Base-by-base conservation (phyloP, 64 coral and sea anemone species). In the Astreopora myriophthalma region DNA sequence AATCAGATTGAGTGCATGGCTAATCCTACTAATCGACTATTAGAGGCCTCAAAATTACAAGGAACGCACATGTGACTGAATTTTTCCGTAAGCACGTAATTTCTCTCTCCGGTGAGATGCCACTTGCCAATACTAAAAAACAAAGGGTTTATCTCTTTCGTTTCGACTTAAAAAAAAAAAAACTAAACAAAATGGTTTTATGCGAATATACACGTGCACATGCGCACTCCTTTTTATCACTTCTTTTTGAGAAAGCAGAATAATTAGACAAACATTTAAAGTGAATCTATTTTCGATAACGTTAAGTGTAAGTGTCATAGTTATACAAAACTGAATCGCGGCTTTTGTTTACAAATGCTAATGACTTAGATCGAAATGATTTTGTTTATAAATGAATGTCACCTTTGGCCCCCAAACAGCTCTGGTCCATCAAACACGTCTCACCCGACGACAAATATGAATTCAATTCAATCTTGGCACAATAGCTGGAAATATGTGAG, bases 311-410 rank as follows among this genome's bases (percentile, higher is more conserved):
- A 58, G 11, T 58, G n/a, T 64, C 20, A 26, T 24, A 16, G 20
- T 20, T 26, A 64, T 24, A 26, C 61, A 64, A 64, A 2, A 64
- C 61, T 64, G 37, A 37, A 31, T 14, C 24, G n/a, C 5, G 16
- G 8, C 31, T 64, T 83, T 83, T 83, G 55, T 65, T 80, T 83
- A 83, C 36, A 64, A 37, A 83, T 38, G 52, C 32, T 32, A 31
- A 64, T 61, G 32, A 8, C n/a, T 83, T 24, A 64, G 57, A 65
- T 83, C 35, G 20, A 60, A 80, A 31, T 34, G 1, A 58, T 58
- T 80, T 34, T 60, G 48, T 61, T 20, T 30, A 49, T 19, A 34
- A 30, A 70, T 3, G 25, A 19, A 78, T 20, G 9, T 60, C 52
- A 61, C 77, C 77, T 60, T 83, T 83, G 51, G 13, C 29, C 55